phyloP scores from a whole-genome alignment of 2,888 invertebrate species.

The Macroteleia sp. region DNA sequence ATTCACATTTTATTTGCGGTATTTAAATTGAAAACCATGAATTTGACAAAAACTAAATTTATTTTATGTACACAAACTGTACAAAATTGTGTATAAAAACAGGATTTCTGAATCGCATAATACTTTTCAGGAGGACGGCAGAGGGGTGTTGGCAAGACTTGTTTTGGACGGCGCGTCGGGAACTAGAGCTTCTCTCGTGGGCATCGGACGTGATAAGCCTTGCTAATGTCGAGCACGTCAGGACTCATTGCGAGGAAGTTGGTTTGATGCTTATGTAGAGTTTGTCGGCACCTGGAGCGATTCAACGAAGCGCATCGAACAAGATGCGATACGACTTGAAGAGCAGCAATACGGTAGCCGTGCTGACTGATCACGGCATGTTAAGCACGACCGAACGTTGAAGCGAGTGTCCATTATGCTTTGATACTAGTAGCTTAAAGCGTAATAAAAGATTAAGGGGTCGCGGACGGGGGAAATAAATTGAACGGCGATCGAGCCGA shows the following conservation, averaged over 20 bases:
- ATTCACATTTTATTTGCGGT: too few relatives aligned
- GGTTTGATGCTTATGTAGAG: slow-evolving; percentile 49
- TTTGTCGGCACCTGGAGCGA: slow-evolving; percentile 68
- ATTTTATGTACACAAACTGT: too few relatives aligned
- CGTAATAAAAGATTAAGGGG: slow-evolving; percentile 19
- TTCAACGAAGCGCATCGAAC: slow-evolving; percentile 64
- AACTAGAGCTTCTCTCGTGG: background rate
- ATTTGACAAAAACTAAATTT: too few relatives aligned
- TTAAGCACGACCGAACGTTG: slow-evolving; percentile 46
- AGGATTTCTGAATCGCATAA: too few relatives aligned
- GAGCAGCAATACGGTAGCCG: slow-evolving; percentile 62
- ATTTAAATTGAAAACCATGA: too few relatives aligned
- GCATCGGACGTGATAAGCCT: slow-evolving; percentile 37
- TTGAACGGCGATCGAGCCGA: slow-evolving; percentile 22
- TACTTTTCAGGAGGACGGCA: too few relatives aligned
- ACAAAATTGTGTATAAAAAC: too few relatives aligned
- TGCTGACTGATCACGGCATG: slow-evolving; percentile 60
- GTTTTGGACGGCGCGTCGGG: too few relatives aligned
- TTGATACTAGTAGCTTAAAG: slow-evolving; percentile 39
- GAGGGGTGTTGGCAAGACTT: too few relatives aligned
- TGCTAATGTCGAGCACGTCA: slow-evolving; percentile 47
- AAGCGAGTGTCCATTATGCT: slow-evolving; percentile 55
- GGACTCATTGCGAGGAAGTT: slow-evolving; percentile 26
- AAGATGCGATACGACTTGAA: slow-evolving; percentile 63
- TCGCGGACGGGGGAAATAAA: slow-evolving; percentile 8